phyloP scores from a whole-genome alignment of 2,113 vertebrate genomes.

The Poicephalus gulielmi region DNA sequence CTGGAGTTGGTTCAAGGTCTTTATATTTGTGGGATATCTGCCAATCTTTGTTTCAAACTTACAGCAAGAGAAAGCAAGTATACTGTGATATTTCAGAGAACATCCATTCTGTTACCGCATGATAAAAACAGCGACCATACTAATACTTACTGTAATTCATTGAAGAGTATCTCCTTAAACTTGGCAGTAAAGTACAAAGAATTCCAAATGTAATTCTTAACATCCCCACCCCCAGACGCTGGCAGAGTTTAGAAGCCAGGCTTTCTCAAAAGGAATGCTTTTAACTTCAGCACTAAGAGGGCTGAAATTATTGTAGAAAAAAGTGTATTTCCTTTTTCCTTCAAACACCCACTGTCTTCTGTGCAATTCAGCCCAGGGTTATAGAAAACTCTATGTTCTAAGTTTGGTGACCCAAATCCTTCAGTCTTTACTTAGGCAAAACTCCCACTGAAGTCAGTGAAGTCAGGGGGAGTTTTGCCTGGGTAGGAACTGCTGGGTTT shows the following conservation, averaged over 20 bases:
- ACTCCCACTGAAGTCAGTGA: slow-evolving; percentile 20
- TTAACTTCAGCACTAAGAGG: slow-evolving; percentile 41
- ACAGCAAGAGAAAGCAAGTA: not conserved
- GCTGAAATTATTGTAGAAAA: slow-evolving; percentile 41
- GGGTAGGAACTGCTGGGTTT: slow-evolving; percentile 2
- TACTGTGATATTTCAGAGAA: not conserved
- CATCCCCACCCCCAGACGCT: slow-evolving; percentile 13
- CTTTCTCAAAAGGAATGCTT: slow-evolving; percentile 56
- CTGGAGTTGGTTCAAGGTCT: not conserved
- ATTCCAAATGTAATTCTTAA: slow-evolving; percentile 39
- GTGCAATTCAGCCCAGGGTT: not conserved
- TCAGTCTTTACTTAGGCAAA: slow-evolving; percentile 56
- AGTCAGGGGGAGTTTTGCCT: slow-evolving; percentile 30
- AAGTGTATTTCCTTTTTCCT: slow-evolving; percentile 37
- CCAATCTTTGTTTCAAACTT: slow-evolving; percentile 1
- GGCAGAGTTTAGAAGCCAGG: slow-evolving; percentile 28
- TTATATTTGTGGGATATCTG: not conserved
- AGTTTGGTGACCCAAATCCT: slow-evolving; percentile 42
- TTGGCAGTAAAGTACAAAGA: slow-evolving; percentile 24
- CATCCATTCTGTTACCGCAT: not conserved
- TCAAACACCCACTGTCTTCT: slow-evolving; percentile 12
- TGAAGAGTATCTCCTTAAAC: slow-evolving; percentile 30
- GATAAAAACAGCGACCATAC: not conserved
- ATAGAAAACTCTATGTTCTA: slow-evolving; percentile 38
- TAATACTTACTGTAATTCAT: slow-evolving; percentile 19